Evolutionary conservation across 2,888 invertebrate genomes (phyloP).

Genomic region (Parelbella ahira): DNA sequence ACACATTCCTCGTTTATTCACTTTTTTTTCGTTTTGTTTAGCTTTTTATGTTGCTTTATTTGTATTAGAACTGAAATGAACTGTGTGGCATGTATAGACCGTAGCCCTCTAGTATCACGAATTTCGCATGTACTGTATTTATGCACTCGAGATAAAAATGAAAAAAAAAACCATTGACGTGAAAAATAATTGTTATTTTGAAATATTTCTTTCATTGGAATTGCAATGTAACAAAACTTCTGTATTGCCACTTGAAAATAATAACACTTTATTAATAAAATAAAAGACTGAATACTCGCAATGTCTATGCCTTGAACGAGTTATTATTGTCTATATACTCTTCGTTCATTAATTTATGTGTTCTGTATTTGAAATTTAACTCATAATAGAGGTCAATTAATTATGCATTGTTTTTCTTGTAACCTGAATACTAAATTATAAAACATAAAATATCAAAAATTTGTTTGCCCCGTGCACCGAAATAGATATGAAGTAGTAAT

Average conservation of each 20-base stretch:
- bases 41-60: constrained; percentile 47
- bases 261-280: no score
- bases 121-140: constrained; percentile 23
- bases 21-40: constrained; percentile 35
- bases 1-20: constrained; percentile 46
- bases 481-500: no score
- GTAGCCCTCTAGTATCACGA: constrained; percentile 8
- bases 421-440: background rate
- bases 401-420: constrained; percentile 2
- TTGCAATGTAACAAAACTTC: no score
- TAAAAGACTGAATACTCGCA: background rate
- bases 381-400: constrained; percentile 21
- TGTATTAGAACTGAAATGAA: constrained; percentile 50
- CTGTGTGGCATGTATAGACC: constrained; percentile 74
- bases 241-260: constrained; percentile 11
- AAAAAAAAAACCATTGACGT: no score
- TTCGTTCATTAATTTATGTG: background rate
- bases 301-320: background rate
- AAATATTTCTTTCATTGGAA: no score
- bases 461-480: constrained; percentile 17
- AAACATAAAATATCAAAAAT: constrained; percentile 5
- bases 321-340: constrained; percentile 7
- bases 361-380: constrained; percentile 4
- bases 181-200: no score
- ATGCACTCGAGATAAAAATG: constrained; percentile 17